phyloP scores from a whole-genome alignment of 2,113 vertebrate genomes.

The Ceyx melanurus region DNA sequence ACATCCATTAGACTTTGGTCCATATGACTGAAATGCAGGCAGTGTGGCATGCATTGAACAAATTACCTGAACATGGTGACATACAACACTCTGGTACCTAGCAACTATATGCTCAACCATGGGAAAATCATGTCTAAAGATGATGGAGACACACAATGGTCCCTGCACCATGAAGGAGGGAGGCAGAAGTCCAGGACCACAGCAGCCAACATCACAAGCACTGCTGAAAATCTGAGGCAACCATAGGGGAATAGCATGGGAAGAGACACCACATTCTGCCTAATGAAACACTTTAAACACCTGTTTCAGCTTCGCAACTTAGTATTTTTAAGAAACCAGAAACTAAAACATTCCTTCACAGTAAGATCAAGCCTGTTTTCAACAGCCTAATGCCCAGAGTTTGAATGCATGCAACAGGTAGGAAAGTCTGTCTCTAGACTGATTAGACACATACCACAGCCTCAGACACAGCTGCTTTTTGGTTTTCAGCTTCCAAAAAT shows the following conservation, averaged over 20 bases:
- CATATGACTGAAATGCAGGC: neutral
- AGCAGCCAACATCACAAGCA: neutral
- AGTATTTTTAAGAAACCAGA: neutral
- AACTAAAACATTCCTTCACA: neutral
- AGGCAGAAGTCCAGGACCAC: neutral
- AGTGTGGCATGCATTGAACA: neutral
- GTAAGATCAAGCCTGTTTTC: neutral
- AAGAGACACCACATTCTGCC: neutral
- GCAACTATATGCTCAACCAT: neutral
- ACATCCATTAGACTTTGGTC: neutral
- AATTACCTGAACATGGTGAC: neutral
- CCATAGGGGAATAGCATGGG: fast-evolving
- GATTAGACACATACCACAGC: neutral
- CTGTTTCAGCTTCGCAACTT: neutral
- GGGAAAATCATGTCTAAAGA: neutral
- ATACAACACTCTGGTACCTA: neutral
- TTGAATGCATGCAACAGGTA: neutral
- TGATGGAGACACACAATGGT: neutral
- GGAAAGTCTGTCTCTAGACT: neutral
- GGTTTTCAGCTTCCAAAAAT: neutral
- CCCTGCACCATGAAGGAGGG: neutral
- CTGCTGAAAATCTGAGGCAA: neutral
- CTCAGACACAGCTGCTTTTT: neutral
- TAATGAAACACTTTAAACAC: neutral
- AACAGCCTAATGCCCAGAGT: neutral